Evolutionary conservation across 2,888 invertebrate species (phyloP).

Genomic region (Cryptocephalus primarius): DNA sequence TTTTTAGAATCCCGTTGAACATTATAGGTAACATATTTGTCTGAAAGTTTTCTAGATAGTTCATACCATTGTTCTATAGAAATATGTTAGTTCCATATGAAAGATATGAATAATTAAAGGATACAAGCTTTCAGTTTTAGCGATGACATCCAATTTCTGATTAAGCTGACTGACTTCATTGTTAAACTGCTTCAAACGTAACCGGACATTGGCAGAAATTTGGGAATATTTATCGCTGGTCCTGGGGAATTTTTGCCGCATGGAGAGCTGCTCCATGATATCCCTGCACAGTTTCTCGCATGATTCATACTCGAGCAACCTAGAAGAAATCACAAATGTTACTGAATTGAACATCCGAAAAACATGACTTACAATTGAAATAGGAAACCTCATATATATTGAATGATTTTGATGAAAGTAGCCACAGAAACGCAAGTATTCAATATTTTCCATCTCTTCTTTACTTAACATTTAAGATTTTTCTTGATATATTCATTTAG

Average conservation of each 20-base stretch:
- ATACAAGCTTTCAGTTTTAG: slow-evolving; percentile 38
- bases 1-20: no score
- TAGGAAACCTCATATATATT: no score
- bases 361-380: no score
- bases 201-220: slow-evolving; percentile 47
- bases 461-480: no score
- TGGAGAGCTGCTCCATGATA: slow-evolving; percentile 49
- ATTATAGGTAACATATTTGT: no score
- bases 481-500: no score
- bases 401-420: no score
- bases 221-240: slow-evolving; percentile 46
- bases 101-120: slow-evolving; percentile 15
- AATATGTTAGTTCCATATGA: no score
- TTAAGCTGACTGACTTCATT: slow-evolving; percentile 48
- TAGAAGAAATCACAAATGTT: slow-evolving; percentile 18
- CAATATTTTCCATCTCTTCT: not conserved
- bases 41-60: no score
- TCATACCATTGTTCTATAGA: no score
- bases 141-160: slow-evolving; percentile 43
- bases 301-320: slow-evolving; percentile 54
- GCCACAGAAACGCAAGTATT: no score
- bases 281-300: slow-evolving; percentile 53
- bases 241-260: slow-evolving; percentile 43
- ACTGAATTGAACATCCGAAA: no score
- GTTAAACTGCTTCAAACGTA: slow-evolving; percentile 50